Evolutionary conservation across 1,140 invertebrate species (phyloP).

Genomic region (Trichonephila inaurata): DNA sequence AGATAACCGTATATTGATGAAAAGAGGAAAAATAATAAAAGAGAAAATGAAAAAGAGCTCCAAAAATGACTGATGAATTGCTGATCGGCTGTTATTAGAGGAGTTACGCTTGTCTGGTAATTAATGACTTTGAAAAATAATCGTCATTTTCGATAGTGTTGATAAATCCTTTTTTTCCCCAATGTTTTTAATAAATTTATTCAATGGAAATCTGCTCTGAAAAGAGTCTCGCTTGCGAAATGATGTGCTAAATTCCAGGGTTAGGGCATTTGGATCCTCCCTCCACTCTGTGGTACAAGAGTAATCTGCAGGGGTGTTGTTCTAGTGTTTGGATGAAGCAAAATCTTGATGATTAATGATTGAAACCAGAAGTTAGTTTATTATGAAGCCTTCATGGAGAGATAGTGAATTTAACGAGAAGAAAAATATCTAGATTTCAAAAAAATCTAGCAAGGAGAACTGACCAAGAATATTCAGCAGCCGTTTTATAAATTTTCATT

Average conservation of each 20-base stretch:
- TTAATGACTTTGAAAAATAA: conserved; percentile 57
- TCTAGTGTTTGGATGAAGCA: neutral
- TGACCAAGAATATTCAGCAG: too few species aligned
- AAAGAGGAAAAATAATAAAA: conserved; percentile 46
- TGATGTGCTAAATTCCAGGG: neutral
- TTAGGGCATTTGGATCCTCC: neutral
- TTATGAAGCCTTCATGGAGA: conserved; percentile 14
- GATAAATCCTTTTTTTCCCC: conserved; percentile 32
- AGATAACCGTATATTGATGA: conserved; percentile 64
- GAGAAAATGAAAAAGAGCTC: neutral
- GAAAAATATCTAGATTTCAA: neutral
- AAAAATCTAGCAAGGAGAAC: too few species aligned
- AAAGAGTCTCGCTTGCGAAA: neutral
- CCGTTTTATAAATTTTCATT: too few species aligned
- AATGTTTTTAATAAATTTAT: conserved; percentile 39
- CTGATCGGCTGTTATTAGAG: conserved; percentile 64
- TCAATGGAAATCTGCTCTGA: neutral
- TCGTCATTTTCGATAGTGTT: conserved; percentile 33
- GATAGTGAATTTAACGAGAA: neutral
- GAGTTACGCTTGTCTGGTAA: conserved; percentile 63
- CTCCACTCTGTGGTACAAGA: neutral
- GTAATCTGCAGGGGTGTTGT: neutral
- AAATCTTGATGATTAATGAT: conserved; percentile 10
- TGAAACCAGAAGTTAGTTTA: neutral
- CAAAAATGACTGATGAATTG: conserved; percentile 58